Conservation (phyloP, 2,888 invertebrate genomes). For the Pycnomerus fuliginosus region DNA sequence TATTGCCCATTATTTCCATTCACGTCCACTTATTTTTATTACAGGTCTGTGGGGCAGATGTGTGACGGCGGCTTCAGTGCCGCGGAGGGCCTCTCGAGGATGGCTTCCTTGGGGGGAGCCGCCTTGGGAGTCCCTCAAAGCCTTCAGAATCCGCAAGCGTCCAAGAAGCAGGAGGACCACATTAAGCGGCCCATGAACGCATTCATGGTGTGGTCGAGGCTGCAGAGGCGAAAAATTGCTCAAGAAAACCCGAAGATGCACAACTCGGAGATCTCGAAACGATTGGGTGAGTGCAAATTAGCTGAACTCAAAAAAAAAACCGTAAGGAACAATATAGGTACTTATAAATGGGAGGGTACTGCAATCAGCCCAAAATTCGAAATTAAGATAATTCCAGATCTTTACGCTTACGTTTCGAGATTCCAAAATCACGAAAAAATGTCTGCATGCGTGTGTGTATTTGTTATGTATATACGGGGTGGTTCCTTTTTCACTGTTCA, state of each 20-base stretch:
- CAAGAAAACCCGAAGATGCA: slow-evolving; percentile 99
- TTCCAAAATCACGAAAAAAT: no score
- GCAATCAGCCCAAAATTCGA: no score
- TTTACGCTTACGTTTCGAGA: no score
- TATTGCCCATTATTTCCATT: neutral
- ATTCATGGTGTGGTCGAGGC: slow-evolving; percentile 96
- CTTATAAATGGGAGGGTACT: no score
- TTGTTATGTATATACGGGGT: no score
- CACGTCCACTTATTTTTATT: slow-evolving; percentile 20
- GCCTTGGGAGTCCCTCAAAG: slow-evolving; percentile 60
- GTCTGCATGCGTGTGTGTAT: no score
- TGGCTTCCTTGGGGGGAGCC: slow-evolving; percentile 58
- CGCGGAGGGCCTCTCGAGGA: slow-evolving; percentile 63
- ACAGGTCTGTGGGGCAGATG: slow-evolving; percentile 73
- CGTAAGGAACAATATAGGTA: no score
- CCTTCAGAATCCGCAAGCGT: slow-evolving; percentile 57
- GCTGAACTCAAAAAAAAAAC: no score
- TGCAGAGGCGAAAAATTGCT: slow-evolving; percentile 91
- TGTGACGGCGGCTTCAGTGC: slow-evolving; percentile 67
- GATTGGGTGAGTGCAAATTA: slow-evolving; percentile 74
- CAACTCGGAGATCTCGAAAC: slow-evolving; percentile 93
- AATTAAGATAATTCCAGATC: no score
- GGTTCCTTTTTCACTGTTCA: no score
- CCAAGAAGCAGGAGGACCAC: slow-evolving; percentile 76
- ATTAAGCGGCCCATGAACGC: slow-evolving; percentile 98